Base-by-base conservation (phyloP, 2,888 invertebrate species). In the Acanthococcus lagerstroemiae region DNA sequence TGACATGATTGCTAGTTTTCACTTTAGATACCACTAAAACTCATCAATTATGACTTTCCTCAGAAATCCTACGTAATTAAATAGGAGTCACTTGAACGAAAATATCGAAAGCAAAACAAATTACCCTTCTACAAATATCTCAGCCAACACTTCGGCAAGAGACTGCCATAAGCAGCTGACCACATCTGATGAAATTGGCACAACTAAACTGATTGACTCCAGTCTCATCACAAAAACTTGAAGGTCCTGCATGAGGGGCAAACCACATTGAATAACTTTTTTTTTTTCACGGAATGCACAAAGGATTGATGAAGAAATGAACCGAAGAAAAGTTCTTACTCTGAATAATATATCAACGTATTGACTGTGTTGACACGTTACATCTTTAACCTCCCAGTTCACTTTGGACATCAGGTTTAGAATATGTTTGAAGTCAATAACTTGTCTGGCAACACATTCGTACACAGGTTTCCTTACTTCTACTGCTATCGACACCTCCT, bases 371-470 rank as follows among this genome's bases (percentile, higher is more conserved):
- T 95, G 90, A 1, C 90, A 92, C 78, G 91, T 92, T 0, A 99
- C 92, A 72, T 91, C 93, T 79, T 91, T 92, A 67, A 97, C 84
- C 77, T 93, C 84, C 96, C 96, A 99, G 76, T 90, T 88, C 0
- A 95, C 93, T 77, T 87, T 87, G 65, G 90, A 86, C 88, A 99
- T 95, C n/a, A 87, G 82, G 68, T 83, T 80, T 7, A 95, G 77
- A 27, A 90, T 83, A 17, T 84, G 81, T 45, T 87, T 82, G 5
- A 87, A 83, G 74, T 94, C 88, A 6, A 95, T 84, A 1, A 87
- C 82, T 73, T 85, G 85, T 0, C 87, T 85, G 0, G 89, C 86
- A 0, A 93, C 90, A 67, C 87, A 84, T 81, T 90, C 89, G 74
- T 93, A 95, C 9, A 94, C 84, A 0, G 95, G 94, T 72, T 84